Evolutionary conservation across 2,888 invertebrate genomes (phyloP).

Genomic region (Alviniconcha strummeri): DNA sequence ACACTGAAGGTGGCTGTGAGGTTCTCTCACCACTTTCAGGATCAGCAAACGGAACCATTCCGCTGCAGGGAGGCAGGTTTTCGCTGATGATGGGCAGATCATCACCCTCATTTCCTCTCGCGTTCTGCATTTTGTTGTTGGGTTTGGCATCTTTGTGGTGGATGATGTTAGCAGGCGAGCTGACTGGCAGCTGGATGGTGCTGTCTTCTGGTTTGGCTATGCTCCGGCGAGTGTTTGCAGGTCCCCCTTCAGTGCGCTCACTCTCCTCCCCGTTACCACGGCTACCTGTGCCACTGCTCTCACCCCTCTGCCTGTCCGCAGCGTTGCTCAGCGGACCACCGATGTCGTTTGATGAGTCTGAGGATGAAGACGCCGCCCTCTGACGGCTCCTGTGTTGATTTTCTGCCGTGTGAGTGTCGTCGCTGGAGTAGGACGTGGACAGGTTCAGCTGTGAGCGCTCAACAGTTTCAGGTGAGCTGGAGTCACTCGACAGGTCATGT

Average conservation of each 20-base stretch:
- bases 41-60: no score
- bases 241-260: background rate
- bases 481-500: constrained; percentile 12
- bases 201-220: constrained; percentile 21
- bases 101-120: no score
- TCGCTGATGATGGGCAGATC: no score
- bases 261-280: background rate
- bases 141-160: background rate
- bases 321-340: background rate
- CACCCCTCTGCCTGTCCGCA: background rate
- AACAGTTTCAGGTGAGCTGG: constrained; percentile 17
- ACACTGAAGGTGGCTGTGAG: no score
- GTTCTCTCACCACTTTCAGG: no score
- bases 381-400: background rate
- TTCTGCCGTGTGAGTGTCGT: constrained; percentile 2
- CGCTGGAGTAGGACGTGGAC: constrained; percentile 23
- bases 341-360: constrained; percentile 7
- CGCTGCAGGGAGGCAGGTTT: no score
- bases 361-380: background rate
- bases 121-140: no score
- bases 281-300: background rate
- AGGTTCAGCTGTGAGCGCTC: background rate
- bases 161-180: background rate
- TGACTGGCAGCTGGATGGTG: background rate
- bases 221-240: background rate